Base-by-base conservation (phyloP, 2,113 vertebrate genomes). In the Boulengeromyrus knoepffleri region DNA sequence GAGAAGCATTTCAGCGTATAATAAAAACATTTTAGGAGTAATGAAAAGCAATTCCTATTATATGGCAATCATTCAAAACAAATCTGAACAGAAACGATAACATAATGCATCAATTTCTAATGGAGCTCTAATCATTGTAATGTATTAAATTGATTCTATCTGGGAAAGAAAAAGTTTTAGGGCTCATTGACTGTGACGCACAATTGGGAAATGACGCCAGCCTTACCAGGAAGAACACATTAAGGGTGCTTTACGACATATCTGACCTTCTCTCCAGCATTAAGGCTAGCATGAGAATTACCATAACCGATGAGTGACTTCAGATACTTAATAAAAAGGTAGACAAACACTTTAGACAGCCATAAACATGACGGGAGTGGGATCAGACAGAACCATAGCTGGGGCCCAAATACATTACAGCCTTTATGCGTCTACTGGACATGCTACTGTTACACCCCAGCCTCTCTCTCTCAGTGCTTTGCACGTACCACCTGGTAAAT, bases 11-110 rank as follows among this genome's bases (percentile, higher is more conserved):
- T 56, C 50, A 39, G n/a, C n/a, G n/a, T 47, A 87, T 19, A 56
- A 87, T 87, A 50, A 50, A 87, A 87, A 87, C 50, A 87, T 87
- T 53, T 87, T 53, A 53, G 15, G 50, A 87, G 50, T 87, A 87
- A 53, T 53, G 85, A 52, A 87, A 87, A 87, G 31, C 50, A 36
- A 87, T 87, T 87, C 53, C 85, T 36, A 87, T 52, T 53, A 56
- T 21, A 87, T 87, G 85, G 50, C 27, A 87, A 52, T 87, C 85
- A 53, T 87, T 53, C 27, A 87, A 53, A 87, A 87, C 50, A 87
- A 50, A 87, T 87, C 21, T 36, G 85, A 36, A 87, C 50, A 36
- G n/a, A 53, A 36, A 49, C 13, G 27, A 36, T 53, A 87, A 87
- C 36, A 56, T 53, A 87, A 87, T 53, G 47, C 50, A 87, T 27